Conservation (phyloP, 2,113 vertebrate genomes). For the Raja brachyura region DNA sequence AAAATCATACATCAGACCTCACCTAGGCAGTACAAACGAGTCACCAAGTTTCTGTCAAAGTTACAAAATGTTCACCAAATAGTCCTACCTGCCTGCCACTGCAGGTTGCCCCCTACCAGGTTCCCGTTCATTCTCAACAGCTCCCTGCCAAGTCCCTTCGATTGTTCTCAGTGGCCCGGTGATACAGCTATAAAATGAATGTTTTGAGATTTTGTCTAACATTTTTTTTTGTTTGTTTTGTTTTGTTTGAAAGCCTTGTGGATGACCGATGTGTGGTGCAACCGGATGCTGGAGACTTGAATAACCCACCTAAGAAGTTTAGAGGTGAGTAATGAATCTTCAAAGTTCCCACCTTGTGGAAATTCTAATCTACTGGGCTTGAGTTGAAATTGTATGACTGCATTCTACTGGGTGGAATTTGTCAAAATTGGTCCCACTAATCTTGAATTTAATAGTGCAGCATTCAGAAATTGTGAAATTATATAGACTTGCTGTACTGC, state of each 20-base stretch:
- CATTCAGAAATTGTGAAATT: background rate
- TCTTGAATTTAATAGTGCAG: background rate
- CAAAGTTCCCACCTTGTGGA: background rate
- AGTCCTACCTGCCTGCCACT: too few relatives aligned
- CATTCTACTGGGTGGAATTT: too few relatives aligned
- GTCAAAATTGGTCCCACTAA: background rate
- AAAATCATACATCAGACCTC: too few relatives aligned
- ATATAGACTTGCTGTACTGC: background rate
- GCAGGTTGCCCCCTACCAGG: too few relatives aligned
- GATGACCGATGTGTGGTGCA: slow-evolving; percentile 96
- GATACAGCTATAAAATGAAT: background rate
- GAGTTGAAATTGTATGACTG: too few relatives aligned
- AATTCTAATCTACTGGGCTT: background rate
- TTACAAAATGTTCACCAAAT: too few relatives aligned
- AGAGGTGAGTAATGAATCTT: slow-evolving; percentile 67
- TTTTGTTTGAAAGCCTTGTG: slow-evolving; percentile 70
- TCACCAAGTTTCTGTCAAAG: too few relatives aligned
- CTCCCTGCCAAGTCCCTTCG: too few relatives aligned
- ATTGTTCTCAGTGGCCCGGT: too few relatives aligned
- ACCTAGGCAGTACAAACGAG: too few relatives aligned
- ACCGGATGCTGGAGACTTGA: slow-evolving; percentile 91
- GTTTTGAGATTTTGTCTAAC: background rate
- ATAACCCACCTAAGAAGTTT: slow-evolving; percentile 97
- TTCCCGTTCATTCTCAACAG: too few relatives aligned
- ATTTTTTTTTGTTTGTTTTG: slow-evolving; percentile 42